These are phyloP conservation scores for Charanyca ferruginea DNA, from an alignment of 2,888 invertebrate genomes.

Conservation along the genomic window DNA sequence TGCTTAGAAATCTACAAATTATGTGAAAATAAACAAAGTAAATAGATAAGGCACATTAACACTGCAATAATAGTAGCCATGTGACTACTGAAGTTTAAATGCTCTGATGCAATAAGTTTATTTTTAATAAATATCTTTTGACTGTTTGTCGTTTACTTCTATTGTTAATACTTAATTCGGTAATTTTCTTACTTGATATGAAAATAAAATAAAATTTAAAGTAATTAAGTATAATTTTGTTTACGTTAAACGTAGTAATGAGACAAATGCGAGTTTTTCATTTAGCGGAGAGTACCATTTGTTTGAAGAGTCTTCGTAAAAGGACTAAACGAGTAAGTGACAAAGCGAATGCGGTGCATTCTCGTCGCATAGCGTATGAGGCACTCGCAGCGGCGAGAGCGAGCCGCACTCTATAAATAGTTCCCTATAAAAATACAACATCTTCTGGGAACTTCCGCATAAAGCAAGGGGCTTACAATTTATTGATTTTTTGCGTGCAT, in stretches of 20 bases:
- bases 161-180: no score
- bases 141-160: neutral
- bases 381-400: conserved; percentile 35
- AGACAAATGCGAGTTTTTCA: conserved; percentile 19
- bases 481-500: conserved; percentile 57
- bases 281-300: conserved; percentile 38
- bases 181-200: neutral
- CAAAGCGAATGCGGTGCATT: conserved; percentile 55
- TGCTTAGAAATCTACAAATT: conserved; percentile 58
- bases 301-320: conserved; percentile 40
- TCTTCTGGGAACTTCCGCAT: conserved; percentile 69
- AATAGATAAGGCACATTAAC: conserved; percentile 22
- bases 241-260: neutral
- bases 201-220: neutral
- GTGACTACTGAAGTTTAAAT: conserved; percentile 4
- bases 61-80: conserved; percentile 10
- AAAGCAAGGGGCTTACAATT: conserved; percentile 59
- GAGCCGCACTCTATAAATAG: conserved; percentile 65
- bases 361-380: conserved; percentile 46
- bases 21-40: conserved; percentile 25
- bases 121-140: neutral
- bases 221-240: neutral
- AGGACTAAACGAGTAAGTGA: conserved; percentile 58
- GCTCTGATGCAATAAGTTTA: conserved; percentile 6
- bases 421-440: conserved; percentile 68